Conservation (phyloP, 2,888 invertebrate species). For the Embidobia sp. region DNA sequence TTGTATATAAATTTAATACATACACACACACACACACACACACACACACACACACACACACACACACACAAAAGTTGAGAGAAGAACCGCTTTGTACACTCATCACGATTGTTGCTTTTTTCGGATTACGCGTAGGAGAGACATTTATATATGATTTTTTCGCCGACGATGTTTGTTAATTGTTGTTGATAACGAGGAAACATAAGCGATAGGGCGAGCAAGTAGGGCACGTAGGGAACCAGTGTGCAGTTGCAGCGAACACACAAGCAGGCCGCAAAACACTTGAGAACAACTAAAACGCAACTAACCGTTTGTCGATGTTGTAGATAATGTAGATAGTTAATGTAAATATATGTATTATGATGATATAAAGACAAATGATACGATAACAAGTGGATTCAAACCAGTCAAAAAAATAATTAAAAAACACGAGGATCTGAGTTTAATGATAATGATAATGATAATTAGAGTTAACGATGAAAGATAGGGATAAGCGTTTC, state of each 20-base stretch:
- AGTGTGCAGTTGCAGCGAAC: too few species aligned
- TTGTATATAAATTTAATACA: constrained; percentile 34
- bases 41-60: constrained; percentile 31
- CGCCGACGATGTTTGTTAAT: constrained; percentile 55
- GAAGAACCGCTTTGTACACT: constrained; percentile 46
- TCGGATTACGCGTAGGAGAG: constrained; percentile 30
- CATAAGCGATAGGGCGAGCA: not conserved
- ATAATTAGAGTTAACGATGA: constrained; percentile 42
- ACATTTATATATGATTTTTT: constrained; percentile 53
- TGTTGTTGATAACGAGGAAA: constrained; percentile 59
- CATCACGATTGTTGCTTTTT: constrained; percentile 56
- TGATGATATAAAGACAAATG: constrained; percentile 37
- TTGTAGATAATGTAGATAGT: constrained; percentile 82
- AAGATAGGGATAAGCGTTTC: constrained; percentile 2
- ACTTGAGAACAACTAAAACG: constrained; percentile 65
- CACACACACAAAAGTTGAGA: constrained; percentile 3
- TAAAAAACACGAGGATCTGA: constrained; percentile 58
- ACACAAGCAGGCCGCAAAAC: constrained; percentile 34
- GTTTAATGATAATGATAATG: constrained; percentile 31
- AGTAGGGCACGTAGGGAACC: not conserved
- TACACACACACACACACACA: constrained; percentile 8
- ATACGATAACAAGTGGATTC: constrained; percentile 30
- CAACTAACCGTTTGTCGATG: constrained; percentile 81
- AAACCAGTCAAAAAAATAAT: constrained; percentile 46
- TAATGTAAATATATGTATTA: constrained; percentile 78